Evolutionary conservation across 2,888 invertebrate genomes (phyloP), one percentile per base, ranked within the genome.

Genomic region (Drosophila meridiana): DNA sequence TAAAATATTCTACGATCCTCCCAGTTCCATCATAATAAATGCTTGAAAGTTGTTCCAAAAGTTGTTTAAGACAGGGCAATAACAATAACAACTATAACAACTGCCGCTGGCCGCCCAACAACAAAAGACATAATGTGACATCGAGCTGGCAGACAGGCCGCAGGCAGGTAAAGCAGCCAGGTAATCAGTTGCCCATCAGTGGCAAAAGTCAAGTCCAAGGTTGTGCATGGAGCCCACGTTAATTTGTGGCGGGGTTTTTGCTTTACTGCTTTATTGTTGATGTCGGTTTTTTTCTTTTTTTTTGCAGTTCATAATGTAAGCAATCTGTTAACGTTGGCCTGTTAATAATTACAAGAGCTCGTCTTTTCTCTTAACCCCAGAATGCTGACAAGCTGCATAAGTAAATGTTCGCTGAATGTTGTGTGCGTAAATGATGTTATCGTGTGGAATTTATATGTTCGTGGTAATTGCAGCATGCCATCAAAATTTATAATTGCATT

Each of bases 21-120:
- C 63, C 55, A 45, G 50, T 28, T 40, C 67, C 71, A 73, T 64
- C 69, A 59, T 69, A 63, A 76, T 76, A 69, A 79, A 59, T 34
- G 59, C 72, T 89, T 78, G 88, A 87, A 87, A 87, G 87, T 87
- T 85, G 90, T 82, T 87, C 77, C 71, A 79, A 76, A 76, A 78
- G 81, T 80, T 65, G 78, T 80, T 78, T 62, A 65, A 64, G 56
- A 30, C 50, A 14, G 40, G 68, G 30, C 55, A 69, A 57, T n/a
- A 60, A 66, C 76, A 73, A 59, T 32, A 62, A 57, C 73, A 73
- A 50, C 48, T 30, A n/a, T 45, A 58, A 36, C 45, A 58, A 58
- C 34, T 58, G 56, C 71, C 64, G 30, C 38, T 28, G 56, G 58
- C 63, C 47, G 45, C 40, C 14, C 63, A 48, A 30, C 50, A 50